These are phyloP conservation scores for Urechis unicinctus DNA, from an alignment of 2,888 invertebrate species.

Conservation along the genomic window DNA sequence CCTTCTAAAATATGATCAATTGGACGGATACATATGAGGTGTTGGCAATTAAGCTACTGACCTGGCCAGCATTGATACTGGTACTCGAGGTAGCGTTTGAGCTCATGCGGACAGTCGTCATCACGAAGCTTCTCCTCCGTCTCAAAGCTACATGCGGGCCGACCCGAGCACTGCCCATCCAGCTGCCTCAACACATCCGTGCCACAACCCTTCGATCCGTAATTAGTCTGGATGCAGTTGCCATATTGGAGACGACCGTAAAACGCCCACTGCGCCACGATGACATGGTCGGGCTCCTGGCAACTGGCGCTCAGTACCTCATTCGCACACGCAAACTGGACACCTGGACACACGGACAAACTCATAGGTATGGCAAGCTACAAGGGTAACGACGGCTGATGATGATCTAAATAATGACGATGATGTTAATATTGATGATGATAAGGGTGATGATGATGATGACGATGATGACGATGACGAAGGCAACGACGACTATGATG, in stretches of 20 bases:
- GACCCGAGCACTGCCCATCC: slow-evolving; percentile 19
- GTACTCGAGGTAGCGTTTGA: slow-evolving; percentile 17
- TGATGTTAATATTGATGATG: too few relatives aligned
- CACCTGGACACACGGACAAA: too few relatives aligned
- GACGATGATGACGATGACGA: too few relatives aligned
- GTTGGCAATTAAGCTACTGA: slow-evolving; percentile 3
- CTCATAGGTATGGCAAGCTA: too few relatives aligned
- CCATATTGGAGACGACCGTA: background rate
- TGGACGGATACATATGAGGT: background rate
- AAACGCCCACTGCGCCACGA: background rate
- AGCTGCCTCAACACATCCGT: slow-evolving; percentile 15
- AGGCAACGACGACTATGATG: too few relatives aligned
- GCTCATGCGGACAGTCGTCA: slow-evolving; percentile 14
- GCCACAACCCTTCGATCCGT: slow-evolving; percentile 15
- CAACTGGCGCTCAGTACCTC: too few relatives aligned
- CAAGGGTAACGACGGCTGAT: too few relatives aligned
- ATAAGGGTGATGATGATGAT: too few relatives aligned
- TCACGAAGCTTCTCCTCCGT: slow-evolving; percentile 15
- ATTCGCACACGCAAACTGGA: too few relatives aligned
- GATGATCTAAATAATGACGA: too few relatives aligned
- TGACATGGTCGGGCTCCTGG: too few relatives aligned
- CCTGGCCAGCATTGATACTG: slow-evolving; percentile 14
- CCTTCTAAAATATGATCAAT: too few relatives aligned
- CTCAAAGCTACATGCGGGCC: slow-evolving; percentile 13
- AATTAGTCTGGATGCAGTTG: slow-evolving; percentile 15